Conservation (phyloP, 1,140 invertebrate genomes). For the Andricus grossulariae region DNA sequence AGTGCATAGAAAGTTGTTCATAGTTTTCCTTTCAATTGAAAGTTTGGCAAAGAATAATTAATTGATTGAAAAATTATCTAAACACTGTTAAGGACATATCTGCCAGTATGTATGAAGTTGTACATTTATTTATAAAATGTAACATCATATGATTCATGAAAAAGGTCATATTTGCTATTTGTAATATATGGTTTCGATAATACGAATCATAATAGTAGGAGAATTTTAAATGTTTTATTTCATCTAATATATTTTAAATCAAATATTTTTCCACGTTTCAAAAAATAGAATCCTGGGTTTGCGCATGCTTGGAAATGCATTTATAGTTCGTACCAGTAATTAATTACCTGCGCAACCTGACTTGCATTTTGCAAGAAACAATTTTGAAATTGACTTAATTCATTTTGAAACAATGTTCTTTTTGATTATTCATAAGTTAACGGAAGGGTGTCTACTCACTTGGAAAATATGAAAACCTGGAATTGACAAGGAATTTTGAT, state of each 20-base stretch:
- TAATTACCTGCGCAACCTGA: background rate
- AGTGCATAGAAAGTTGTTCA: background rate
- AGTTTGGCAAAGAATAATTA: background rate
- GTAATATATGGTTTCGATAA: background rate
- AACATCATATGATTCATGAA: too few species aligned
- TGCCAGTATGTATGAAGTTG: background rate
- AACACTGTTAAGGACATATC: background rate
- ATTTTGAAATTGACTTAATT: too few species aligned
- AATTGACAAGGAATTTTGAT: too few species aligned
- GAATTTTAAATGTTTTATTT: background rate
- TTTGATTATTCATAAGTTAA: too few species aligned
- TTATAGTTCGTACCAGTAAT: conserved; percentile 9
- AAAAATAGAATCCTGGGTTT: background rate
- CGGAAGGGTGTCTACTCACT: too few species aligned
- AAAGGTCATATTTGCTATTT: background rate
- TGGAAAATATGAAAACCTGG: too few species aligned
- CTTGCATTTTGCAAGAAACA: background rate
- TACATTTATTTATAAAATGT: background rate
- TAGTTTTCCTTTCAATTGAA: too few species aligned
- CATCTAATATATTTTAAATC: background rate
- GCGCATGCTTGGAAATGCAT: conserved; percentile 29
- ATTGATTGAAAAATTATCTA: background rate
- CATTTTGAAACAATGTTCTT: too few species aligned
- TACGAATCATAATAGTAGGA: background rate
- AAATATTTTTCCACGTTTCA: too few species aligned